Evolutionary conservation across 2,113 vertebrate species (phyloP).

Genomic region (Heterotilapia buettikoferi): DNA sequence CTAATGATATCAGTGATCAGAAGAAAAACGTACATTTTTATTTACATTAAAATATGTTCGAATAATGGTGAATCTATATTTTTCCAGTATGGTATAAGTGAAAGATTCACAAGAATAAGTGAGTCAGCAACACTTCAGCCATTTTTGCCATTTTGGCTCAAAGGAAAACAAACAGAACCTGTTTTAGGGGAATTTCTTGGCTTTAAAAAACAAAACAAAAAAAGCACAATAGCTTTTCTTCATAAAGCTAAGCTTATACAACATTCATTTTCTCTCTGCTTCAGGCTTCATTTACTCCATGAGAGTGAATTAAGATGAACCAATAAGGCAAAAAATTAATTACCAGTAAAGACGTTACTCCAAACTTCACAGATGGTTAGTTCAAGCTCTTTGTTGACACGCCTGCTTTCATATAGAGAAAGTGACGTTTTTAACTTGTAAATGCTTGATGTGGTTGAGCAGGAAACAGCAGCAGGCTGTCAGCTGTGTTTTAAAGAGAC

Average conservation of each 20-base stretch:
- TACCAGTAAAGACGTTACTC: not conserved
- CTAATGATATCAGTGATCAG: not conserved
- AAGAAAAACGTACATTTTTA: not conserved
- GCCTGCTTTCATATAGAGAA: not conserved
- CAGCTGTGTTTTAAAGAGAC: not conserved
- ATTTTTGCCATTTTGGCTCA: not conserved
- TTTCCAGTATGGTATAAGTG: not conserved
- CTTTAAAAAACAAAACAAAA: constrained; percentile 50
- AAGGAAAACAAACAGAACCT: not conserved
- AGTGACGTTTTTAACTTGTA: not conserved
- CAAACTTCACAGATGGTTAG: constrained; percentile 1
- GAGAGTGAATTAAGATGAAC: not conserved
- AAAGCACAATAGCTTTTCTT: constrained; percentile 53
- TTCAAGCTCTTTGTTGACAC: not conserved
- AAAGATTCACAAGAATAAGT: not conserved
- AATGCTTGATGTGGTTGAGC: not conserved
- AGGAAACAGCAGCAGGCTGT: not conserved
- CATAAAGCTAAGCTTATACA: constrained; percentile 59
- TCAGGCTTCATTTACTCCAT: not conserved
- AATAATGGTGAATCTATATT: not conserved
- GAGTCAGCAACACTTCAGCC: not conserved
- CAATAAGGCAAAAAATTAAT: not conserved
- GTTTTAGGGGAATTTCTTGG: constrained; percentile 34
- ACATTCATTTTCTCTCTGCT: constrained; percentile 5
- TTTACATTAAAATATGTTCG: not conserved